Evolutionary conservation across 2,888 invertebrate species (phyloP), one percentile per base, ranked within the genome.

Genomic region (Macrosiphum euphorbiae): DNA sequence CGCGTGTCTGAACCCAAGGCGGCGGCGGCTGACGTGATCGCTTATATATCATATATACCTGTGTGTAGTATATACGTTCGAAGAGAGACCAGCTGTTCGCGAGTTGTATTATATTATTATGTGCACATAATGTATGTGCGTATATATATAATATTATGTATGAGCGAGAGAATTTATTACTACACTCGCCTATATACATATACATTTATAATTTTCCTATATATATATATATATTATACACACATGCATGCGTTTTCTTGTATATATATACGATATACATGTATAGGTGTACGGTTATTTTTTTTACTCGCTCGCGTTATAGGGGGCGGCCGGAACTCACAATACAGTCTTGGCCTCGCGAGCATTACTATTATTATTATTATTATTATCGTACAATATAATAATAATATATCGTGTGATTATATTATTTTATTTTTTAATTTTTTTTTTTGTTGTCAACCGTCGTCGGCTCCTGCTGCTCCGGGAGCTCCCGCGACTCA

Each of bases 1-100:
- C 94, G 94, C 90, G 61, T 90, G 67, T 94, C 90, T 94, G 94
- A 94, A 93, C 78, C n/a, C 67, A n/a, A 88, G 28, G 44, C 88
- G 35, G 44, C 88, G 35, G 55, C 55, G 52, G 84, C 44, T 41
- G 90, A 78, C 88, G 55, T 85, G 90, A 86, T 13, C 28, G 28
- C 52, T 24, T 50, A 41, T 50, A 90, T 47, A n/a, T 4, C 41
- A 89, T 61, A 2, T 89, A 11, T 11, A 10, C 44, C 41, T 50
- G n/a, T 47, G 26, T 88, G n/a, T 35, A 41, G 10, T n/a, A 41
- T 20, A 35, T 50, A 2, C 50, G 92, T 86, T 86, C 47, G 8
- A 0, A 28, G 50, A 50, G n/a, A 26, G 67, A 88, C 67, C 92
- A 92, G 92, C 92, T 92, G 92, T 61, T 88, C 78, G n/a, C 61